These are phyloP conservation scores for Sternotherus odoratus DNA, from an alignment of 2,797 vertebrate genomes.

Conservation along the genomic window DNA sequence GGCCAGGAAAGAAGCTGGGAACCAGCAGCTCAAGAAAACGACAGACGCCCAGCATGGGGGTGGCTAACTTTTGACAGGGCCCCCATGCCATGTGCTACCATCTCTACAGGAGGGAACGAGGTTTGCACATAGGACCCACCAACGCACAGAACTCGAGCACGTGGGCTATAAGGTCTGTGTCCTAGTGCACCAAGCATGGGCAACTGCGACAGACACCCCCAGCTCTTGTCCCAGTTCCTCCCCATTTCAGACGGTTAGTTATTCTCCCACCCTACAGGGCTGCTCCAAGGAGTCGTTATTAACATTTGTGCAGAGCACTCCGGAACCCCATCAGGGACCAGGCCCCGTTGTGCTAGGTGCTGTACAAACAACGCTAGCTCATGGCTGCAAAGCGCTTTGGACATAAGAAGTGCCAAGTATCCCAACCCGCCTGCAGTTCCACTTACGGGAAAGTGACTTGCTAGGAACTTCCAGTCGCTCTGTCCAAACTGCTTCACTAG, in stretches of 20 bases:
- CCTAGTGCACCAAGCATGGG: not conserved
- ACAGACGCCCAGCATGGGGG: not conserved
- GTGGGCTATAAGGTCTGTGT: not conserved
- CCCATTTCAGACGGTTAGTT: not conserved
- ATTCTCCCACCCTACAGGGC: not conserved
- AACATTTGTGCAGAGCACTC: not conserved
- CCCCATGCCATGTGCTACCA: not conserved
- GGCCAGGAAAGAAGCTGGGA: not conserved
- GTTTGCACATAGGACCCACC: not conserved
- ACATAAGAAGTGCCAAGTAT: not conserved
- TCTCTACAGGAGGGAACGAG: not conserved
- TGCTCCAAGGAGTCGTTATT: not conserved
- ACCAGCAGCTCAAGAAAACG: not conserved
- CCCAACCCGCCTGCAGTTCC: not conserved
- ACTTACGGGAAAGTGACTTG: constrained; percentile 92
- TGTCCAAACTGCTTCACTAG: constrained; percentile 90
- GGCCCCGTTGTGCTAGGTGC: not conserved
- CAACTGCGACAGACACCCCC: not conserved
- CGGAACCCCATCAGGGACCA: not conserved
- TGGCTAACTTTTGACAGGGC: not conserved
- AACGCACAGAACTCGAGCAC: not conserved
- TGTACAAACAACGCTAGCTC: not conserved
- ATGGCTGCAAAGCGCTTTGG: not conserved
- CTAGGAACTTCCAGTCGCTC: constrained; percentile 93
- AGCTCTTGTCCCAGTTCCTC: not conserved